A percentile compares a stretch with the other conserved stretches of the same genome.
Evolutionary conservation across 2,888 invertebrate species (phyloP).

Genomic region (Rhyacophila evoluta): DNA sequence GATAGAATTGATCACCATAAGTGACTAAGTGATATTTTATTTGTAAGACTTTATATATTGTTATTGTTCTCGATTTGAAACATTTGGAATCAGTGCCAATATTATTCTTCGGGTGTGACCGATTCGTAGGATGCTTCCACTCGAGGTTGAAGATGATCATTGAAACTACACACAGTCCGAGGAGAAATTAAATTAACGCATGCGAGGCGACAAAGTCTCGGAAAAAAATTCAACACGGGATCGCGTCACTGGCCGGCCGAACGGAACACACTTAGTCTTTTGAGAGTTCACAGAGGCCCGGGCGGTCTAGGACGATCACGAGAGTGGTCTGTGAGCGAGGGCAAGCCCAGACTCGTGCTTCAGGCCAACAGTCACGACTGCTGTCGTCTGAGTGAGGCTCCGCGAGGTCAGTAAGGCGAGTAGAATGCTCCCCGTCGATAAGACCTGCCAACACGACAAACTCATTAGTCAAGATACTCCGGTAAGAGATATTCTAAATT

Average conservation of each 20-base stretch:
- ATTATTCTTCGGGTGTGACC: no score
- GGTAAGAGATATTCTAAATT: no score
- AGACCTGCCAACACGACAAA: conserved; percentile 69
- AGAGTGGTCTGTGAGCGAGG: not conserved
- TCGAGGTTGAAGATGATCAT: not conserved
- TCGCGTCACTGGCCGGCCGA: not conserved
- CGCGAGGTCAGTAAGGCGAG: conserved; percentile 74
- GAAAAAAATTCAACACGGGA: not conserved
- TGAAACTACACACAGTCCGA: not conserved
- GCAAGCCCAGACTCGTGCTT: not conserved
- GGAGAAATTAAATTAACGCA: not conserved
- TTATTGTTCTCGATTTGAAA: no score
- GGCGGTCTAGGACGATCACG: not conserved
- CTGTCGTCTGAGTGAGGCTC: conserved; percentile 25
- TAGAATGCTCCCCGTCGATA: conserved; percentile 78
- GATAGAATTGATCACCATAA: no score
- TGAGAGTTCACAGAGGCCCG: not conserved
- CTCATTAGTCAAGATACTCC: not conserved
- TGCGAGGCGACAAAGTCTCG: not conserved
- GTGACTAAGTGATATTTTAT: no score
- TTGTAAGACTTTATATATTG: no score
- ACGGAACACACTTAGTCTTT: not conserved
- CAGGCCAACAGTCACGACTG: conserved; percentile 7
- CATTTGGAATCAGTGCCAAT: no score
- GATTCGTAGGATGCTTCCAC: no score